phyloP scores from a whole-genome alignment of 2,797 vertebrate species.

The Carapus acus region DNA sequence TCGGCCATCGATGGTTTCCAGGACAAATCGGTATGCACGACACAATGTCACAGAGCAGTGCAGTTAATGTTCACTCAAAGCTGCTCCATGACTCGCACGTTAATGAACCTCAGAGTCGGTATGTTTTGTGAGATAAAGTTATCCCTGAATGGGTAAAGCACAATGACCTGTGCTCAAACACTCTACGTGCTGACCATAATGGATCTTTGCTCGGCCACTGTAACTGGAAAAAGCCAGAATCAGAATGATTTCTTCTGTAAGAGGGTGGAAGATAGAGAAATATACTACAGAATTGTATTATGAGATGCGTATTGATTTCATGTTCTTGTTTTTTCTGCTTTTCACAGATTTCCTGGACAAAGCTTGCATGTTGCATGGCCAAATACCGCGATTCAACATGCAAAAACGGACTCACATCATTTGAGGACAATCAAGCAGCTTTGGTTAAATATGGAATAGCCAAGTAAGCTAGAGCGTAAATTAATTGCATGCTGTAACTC shows the following conservation, averaged over 20 bases:
- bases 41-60: neutral
- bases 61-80: too few species aligned
- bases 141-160: too few species aligned
- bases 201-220: neutral
- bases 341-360: conserved; percentile 66
- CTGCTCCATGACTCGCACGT: neutral
- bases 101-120: neutral
- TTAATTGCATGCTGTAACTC: too few species aligned
- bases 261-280: too few species aligned
- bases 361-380: conserved; percentile 46
- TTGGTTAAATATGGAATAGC: conserved; percentile 27
- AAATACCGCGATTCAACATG: conserved; percentile 24
- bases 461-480: conserved; percentile 58
- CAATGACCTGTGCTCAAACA: too few species aligned
- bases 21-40: conserved; percentile 57
- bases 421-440: conserved; percentile 31
- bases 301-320: too few species aligned
- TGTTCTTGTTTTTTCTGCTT: neutral
- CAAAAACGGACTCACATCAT: conserved; percentile 44
- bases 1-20: conserved; percentile 55
- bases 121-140: neutral
- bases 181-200: neutral
- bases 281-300: too few species aligned
- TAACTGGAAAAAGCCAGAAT: neutral
- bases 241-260: neutral